Base-by-base conservation (phyloP, 1,140 invertebrate genomes). In the Cyrtorhinus lividipennis region DNA sequence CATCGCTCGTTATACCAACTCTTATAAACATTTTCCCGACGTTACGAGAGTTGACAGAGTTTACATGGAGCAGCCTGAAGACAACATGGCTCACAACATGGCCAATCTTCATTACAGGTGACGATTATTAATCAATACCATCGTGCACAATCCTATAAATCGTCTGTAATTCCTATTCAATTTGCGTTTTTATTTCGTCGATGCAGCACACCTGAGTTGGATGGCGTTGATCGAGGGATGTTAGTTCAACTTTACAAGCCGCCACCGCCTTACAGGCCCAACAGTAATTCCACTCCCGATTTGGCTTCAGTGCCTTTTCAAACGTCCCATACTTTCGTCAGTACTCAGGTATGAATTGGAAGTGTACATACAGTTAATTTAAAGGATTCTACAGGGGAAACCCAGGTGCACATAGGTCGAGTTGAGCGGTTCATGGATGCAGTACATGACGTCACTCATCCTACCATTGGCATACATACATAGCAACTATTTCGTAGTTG, bases 261-360 rank as follows among this genome's bases (percentile, higher is more conserved):
- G 0, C 89, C 88, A 0, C 88, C 88, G 0, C 88, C 89, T 0
- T 91, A 91, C 73, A 76, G 84, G 1, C 75, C 84, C 22, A 86
- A 83, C 64, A 88, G 83, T 46, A 85, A 83, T 66, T 88, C 86
- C 5, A 90, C 87, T 0, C 89, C 88, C 0, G 88, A 91, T 74
- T 73, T 91, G 59, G 87, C 88, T 24, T 70, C 69, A 15, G 69
- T 69, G 57, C 67, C 68, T 12, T 61, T 68, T 2, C 68, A 68
- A 24, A 64, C 68, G 20, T 68, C 56, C 1, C 59, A 61, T 15
- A 62, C 64, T 20, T 70, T 70, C 62, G 66, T 68, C 25, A 68
- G 65, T 53, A 62, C 67, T 25, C 71, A 71, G 66, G 70, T 69
- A 67, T 45, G 45, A n/a, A n/a, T 10, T 56, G 48, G 24, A 48